A percentile compares a stretch with the other conserved stretches of the same genome.
phyloP scores from a whole-genome alignment of 1,140 invertebrate species.

The Zaprionus davidi region DNA sequence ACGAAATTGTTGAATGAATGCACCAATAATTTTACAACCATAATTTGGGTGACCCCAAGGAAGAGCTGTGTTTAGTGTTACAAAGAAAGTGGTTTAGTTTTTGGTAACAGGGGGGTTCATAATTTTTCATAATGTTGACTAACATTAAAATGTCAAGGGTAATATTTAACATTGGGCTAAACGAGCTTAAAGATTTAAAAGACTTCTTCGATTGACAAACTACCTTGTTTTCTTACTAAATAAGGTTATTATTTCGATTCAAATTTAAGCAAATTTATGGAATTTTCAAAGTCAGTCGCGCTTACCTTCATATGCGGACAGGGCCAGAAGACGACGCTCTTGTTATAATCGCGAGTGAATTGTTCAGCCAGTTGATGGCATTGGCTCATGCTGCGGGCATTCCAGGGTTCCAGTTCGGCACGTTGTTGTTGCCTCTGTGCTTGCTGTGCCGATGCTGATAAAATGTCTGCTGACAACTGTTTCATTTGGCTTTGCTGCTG shows the following conservation, averaged over 20 bases:
- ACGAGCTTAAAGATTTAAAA: background rate
- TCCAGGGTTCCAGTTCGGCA: slow-evolving; percentile 21
- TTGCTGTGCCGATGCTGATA: slow-evolving; percentile 42
- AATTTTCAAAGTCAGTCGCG: slow-evolving; percentile 20
- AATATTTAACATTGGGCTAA: too few relatives aligned
- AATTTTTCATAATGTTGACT: too few relatives aligned
- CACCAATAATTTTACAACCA: slow-evolving; percentile 18
- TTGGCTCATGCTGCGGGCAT: slow-evolving; percentile 64
- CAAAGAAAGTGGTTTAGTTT: background rate
- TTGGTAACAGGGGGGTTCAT: background rate
- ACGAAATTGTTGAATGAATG: slow-evolving; percentile 11
- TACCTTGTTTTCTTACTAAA: background rate
- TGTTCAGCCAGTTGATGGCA: slow-evolving; percentile 76
- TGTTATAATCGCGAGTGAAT: slow-evolving; percentile 76
- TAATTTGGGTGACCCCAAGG: slow-evolving; percentile 1
- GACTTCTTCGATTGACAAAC: background rate
- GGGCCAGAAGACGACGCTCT: slow-evolving; percentile 81
- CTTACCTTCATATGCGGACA: slow-evolving; percentile 83
- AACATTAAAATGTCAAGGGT: background rate
- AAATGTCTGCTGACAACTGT: slow-evolving; percentile 51
- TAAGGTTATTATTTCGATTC: background rate
- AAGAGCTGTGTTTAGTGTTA: background rate
- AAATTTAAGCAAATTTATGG: background rate
- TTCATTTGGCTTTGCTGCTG: slow-evolving; percentile 58
- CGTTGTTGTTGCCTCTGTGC: slow-evolving; percentile 28